Percentiles rank a stretch among this genome's conserved stretches.
Conservation (phyloP, 2,888 invertebrate genomes). For the Hyposoter dolosus region DNA sequence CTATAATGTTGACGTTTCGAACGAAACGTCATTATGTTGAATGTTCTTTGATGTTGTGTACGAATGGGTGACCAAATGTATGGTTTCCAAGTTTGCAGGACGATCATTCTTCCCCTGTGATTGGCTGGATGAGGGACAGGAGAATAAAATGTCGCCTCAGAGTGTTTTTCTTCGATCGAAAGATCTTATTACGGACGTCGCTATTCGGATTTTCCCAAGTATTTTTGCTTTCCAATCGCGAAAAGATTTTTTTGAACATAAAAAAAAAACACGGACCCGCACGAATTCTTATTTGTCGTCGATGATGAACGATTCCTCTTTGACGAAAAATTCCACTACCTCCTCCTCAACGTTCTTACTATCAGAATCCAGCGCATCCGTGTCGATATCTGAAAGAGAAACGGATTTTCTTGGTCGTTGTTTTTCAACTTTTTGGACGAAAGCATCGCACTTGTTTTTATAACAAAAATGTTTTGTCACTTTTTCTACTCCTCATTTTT, state of each 20-base stretch:
- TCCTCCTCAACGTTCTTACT: conserved; percentile 96
- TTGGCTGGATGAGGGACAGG: conserved; percentile 43
- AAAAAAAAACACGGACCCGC: conserved; percentile 39
- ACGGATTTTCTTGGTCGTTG: neutral
- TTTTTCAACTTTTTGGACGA: neutral
- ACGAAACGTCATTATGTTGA: conserved; percentile 68
- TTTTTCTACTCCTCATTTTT: neutral
- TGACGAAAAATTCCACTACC: conserved; percentile 98
- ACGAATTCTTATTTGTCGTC: conserved; percentile 87
- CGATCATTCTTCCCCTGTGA: conserved; percentile 71
- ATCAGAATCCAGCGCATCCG: conserved; percentile 95
- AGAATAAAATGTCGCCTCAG: conserved; percentile 27
- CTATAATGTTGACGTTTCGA: conserved; percentile 75
- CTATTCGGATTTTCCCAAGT: neutral
- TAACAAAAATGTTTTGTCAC: no score
- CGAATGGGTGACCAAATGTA: conserved; percentile 72
- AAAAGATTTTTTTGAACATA: conserved; percentile 28
- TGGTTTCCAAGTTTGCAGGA: conserved; percentile 71
- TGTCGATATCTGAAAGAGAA: conserved; percentile 92
- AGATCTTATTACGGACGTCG: conserved; percentile 42
- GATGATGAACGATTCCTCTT: conserved; percentile 94
- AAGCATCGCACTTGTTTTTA: no score
- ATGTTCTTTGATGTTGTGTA: conserved; percentile 68
- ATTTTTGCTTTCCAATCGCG: conserved; percentile 53
- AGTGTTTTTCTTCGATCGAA: conserved; percentile 45